Base-by-base conservation (phyloP, 2,888 invertebrate genomes). In the Chymomyza amoena region DNA sequence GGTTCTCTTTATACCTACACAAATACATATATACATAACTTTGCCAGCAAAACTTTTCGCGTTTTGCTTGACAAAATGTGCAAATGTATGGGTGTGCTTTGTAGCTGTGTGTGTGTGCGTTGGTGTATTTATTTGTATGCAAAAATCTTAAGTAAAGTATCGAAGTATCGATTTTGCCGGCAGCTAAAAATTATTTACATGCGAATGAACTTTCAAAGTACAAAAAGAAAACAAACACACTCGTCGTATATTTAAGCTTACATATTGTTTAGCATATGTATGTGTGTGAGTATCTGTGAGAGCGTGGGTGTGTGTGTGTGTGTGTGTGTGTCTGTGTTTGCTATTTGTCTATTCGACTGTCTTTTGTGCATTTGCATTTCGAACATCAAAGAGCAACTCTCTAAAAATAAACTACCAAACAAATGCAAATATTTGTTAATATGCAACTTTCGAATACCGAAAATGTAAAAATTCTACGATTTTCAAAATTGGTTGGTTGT, bases 111-210 rank as follows among this genome's bases (percentile, higher is more conserved):
- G 52, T 52, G 0, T n/a, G 36, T 28, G 52, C n/a, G n/a, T n/a
- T n/a, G n/a, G n/a, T 18, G 28, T 50, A 9, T 5, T 52, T 36
- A 45, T 69, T 36, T 54, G 20, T 63, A 9, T 61, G 82, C 85
- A 84, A 84, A 86, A 88, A 84, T 87, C 82, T 84, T 87, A 79
- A 79, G 75, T 75, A 73, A 84, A 84, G 85, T 87, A 84, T 84
- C 87, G 75, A 84, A 84, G 85, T 88, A 84, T 84, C 87, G 84
- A 84, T 84, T 84, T 87, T 81, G 84, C 84, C 82, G 62, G 56
- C 54, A 78, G 84, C 84, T 75, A 76, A 79, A 78, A 81, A 84
- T 84, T 84, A 84, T 80, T 88, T 79, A 88, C 84, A 88, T 88
- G 77, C 82, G 87, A 81, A 77, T 87, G 76, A 84, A 84, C 84